phyloP scores from a whole-genome alignment of 2,113 vertebrate genomes.

The Phrynocephalus versicolor region DNA sequence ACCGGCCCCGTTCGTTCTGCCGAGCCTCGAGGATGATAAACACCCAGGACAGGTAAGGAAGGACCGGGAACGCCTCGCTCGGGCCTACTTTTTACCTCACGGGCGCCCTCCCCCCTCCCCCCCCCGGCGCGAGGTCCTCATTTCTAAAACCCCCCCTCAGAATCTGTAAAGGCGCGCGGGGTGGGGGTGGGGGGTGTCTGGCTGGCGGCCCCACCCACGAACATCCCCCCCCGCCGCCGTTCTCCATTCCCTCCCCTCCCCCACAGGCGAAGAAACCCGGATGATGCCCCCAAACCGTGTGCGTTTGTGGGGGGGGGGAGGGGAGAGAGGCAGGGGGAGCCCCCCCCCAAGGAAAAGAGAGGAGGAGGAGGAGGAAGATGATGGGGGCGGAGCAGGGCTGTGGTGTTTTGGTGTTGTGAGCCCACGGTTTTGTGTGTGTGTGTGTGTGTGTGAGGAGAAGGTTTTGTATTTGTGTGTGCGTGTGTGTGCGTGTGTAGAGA shows the following conservation, averaged over 20 bases:
- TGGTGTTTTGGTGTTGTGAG: no score
- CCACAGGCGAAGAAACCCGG: background rate
- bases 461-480: no score
- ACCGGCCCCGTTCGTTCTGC: constrained; percentile 50
- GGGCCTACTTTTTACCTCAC: constrained; percentile 26
- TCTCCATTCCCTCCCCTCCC: background rate
- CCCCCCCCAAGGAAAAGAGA: no score
- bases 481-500: no score
- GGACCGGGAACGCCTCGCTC: background rate
- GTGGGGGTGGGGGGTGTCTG: background rate
- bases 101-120: background rate
- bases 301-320: background rate
- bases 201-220: no score
- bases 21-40: constrained; percentile 69
- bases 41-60: constrained; percentile 72
- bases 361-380: no score
- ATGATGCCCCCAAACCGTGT: background rate
- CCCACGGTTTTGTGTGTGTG: background rate
- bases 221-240: background rate
- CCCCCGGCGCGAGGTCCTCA: no score
- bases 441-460: no score
- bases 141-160: background rate
- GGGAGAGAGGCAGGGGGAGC: background rate
- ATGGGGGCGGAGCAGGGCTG: no score
- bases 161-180: background rate